These are phyloP conservation scores for Aptenodytes forsteri DNA, from an alignment of 2,113 vertebrate genomes.

Conservation along the genomic window DNA sequence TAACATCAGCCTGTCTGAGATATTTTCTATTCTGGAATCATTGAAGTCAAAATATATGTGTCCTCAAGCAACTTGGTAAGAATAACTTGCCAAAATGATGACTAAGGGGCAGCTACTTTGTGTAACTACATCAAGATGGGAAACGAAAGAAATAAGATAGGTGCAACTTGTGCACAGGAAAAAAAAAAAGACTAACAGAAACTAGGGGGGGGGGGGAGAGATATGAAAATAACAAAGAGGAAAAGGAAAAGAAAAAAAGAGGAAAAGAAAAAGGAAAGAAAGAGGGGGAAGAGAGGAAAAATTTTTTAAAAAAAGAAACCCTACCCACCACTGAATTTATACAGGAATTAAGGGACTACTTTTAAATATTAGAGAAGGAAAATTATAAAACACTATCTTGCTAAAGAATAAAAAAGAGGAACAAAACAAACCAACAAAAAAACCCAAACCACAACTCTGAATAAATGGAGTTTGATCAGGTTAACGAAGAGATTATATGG, in stretches of 20 bases:
- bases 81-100: neutral
- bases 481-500: neutral
- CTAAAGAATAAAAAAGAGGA: neutral
- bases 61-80: neutral
- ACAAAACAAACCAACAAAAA: neutral
- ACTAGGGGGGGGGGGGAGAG: neutral
- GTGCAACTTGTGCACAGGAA: neutral
- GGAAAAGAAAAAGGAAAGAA: too few species aligned
- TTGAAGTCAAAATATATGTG: neutral
- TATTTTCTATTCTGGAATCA: neutral
- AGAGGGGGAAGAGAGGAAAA: too few species aligned
- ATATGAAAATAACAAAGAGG: neutral
- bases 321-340: neutral
- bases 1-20: neutral
- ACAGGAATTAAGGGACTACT: neutral
- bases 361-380: neutral
- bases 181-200: neutral
- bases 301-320: neutral
- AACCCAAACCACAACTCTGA: fast-evolving
- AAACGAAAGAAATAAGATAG: neutral
- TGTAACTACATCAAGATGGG: neutral
- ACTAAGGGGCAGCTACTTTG: neutral
- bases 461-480: neutral
- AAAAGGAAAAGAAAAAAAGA: neutral
- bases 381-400: neutral